Base-by-base conservation (phyloP, 2,797 vertebrate genomes). In the Lithobates sylvaticus region DNA sequence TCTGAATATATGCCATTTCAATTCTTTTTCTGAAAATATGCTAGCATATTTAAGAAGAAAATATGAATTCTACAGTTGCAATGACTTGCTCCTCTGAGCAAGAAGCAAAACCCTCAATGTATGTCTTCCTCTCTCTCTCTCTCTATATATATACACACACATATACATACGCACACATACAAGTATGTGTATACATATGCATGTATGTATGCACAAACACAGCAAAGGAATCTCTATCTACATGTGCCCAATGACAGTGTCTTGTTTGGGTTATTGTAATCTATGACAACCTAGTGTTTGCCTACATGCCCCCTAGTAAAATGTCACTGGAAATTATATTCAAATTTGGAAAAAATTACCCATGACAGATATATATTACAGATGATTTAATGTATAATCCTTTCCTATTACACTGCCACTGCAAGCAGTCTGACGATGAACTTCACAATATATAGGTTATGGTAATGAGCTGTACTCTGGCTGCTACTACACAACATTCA, bases 281-380 rank as follows among this genome's bases (percentile, higher is more conserved):
- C 7, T n/a, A 34, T 23, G 64, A 50, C 39, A 32, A 34, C 12
- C 58, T 44, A 32, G 36, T 27, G 16, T 47, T 34, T 44, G 39
- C 26, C 42, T 47, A 29, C 64, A 68, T 32, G 27, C 4, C 76
- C 23, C 32, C 76, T 68, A 29, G 36, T 10, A 69, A 69, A 42
- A 69, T 34, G 78, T 29, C 15, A 34, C 4, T 47, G 42, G 16
- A 67, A 42, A 42, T 42, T 13, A 26, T 67, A 67, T 78, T 42
- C 76, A 27, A 42, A 65, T 67, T 27, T 13, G 16, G 58, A 7
- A 34, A 78, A n/a, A 15, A 47, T 75, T 34, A 32, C 2, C 29
- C 32, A 54, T 75, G 76, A 78, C 76, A 78, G 54, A 77, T 65
- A 34, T 80, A 27, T 9, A 80, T 27, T 69, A 47, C 26, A 79